These are phyloP conservation scores for Gnathonemus echidnorhynchus DNA, from an alignment of 2,113 vertebrate genomes.

Conservation along the genomic window DNA sequence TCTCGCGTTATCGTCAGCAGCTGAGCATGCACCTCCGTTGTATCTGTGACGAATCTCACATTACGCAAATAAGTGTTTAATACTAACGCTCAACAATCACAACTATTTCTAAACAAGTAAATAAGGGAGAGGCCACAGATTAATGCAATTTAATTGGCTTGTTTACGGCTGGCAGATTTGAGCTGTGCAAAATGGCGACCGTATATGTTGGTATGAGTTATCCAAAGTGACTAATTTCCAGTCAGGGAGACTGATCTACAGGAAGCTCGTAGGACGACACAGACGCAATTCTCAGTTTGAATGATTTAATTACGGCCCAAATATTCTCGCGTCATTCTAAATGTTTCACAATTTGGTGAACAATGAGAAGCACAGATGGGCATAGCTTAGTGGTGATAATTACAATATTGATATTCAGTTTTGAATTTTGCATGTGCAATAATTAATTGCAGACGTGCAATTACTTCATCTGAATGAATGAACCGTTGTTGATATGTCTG, in stretches of 20 bases:
- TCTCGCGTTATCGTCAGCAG: neutral
- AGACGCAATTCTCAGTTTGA: constrained; percentile 51
- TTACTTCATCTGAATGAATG: neutral
- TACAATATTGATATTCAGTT: neutral
- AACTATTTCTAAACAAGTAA: neutral
- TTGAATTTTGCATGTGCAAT: constrained; percentile 3
- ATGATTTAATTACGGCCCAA: constrained; percentile 41
- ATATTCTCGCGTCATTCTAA: constrained; percentile 21
- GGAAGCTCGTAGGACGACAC: constrained; percentile 11
- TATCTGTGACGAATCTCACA: neutral
- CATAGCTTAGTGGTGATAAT: neutral
- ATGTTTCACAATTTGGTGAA: constrained; percentile 10
- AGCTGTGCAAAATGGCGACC: neutral
- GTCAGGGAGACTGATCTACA: neutral
- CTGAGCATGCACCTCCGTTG: neutral
- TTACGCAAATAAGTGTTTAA: neutral
- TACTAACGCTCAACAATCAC: neutral
- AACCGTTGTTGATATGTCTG: neutral
- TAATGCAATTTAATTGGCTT: neutral
- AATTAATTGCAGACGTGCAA: neutral
- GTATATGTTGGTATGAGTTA: neutral
- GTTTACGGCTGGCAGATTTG: neutral
- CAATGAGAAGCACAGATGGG: neutral
- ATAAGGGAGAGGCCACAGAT: neutral
- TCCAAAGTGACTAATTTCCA: constrained; percentile 10